Percentiles rank a stretch among this genome's conserved stretches.
These are phyloP conservation scores for Palythoa caribaeorum DNA, from an alignment of 92 coral and sea anemone species.

Conservation along the genomic window DNA sequence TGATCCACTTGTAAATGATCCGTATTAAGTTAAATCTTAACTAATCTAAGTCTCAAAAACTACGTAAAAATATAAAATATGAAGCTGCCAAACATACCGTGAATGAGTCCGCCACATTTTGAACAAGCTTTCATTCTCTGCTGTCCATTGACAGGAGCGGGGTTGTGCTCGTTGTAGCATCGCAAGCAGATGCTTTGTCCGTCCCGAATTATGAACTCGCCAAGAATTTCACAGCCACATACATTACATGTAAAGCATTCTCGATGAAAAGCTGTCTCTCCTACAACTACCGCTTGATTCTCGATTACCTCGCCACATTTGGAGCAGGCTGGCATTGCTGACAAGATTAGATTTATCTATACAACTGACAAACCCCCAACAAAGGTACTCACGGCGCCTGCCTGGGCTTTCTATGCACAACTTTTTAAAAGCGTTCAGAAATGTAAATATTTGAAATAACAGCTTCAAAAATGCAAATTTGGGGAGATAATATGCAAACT, in stretches of 20 bases:
- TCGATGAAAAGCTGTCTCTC: constrained; percentile 32
- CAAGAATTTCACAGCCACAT: constrained; percentile 27
- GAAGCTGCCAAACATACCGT: background rate
- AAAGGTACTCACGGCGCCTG: background rate
- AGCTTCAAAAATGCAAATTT: constrained; percentile 39
- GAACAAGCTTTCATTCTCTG: constrained; percentile 45
- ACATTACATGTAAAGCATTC: constrained; percentile 29
- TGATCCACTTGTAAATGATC: background rate
- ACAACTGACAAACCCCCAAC: background rate
- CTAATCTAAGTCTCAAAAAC: background rate
- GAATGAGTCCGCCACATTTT: constrained; percentile 46
- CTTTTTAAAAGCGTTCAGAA: constrained; percentile 5
- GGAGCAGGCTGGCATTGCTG: constrained; percentile 32
- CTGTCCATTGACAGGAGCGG: constrained; percentile 19
- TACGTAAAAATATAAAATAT: background rate
- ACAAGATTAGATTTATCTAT: too few relatives aligned
- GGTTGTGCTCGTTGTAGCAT: constrained; percentile 18
- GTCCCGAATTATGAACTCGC: constrained; percentile 47
- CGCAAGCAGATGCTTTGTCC: constrained; percentile 36
- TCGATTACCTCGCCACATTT: constrained; percentile 30
- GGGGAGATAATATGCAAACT: background rate
- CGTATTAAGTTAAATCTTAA: background rate
- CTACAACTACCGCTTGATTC: constrained; percentile 28
- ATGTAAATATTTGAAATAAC: constrained; percentile 41
- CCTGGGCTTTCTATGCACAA: background rate